Percentiles rank a stretch among this genome's conserved stretches.
Evolutionary conservation across 2,797 vertebrate species (phyloP).

Genomic region (Orestias chungarensis): DNA sequence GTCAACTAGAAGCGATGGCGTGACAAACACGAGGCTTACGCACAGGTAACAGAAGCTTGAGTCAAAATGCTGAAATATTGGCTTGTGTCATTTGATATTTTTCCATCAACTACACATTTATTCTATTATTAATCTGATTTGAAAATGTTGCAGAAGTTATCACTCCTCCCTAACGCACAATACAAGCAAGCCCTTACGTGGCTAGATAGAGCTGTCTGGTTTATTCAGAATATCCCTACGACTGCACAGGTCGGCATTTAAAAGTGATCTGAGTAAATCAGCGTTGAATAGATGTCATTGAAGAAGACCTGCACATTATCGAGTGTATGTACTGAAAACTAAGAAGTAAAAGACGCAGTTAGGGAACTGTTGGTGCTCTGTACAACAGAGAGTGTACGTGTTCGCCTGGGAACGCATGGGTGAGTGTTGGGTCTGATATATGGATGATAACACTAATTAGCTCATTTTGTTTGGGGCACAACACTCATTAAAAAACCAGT

Average conservation of each 20-base stretch:
- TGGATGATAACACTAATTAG: slow-evolving; percentile 88
- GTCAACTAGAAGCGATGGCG: slow-evolving; percentile 75
- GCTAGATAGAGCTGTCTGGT: slow-evolving; percentile 15
- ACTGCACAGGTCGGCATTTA: slow-evolving; percentile 22
- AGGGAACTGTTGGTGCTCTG: slow-evolving; percentile 34
- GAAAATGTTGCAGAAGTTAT: slow-evolving; percentile 75
- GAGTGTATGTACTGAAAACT: slow-evolving; percentile 12
- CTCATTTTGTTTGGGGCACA: slow-evolving; percentile 88
- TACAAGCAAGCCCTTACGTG: slow-evolving; percentile 64
- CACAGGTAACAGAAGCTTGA: slow-evolving; percentile 72
- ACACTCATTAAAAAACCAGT: slow-evolving; percentile 88
- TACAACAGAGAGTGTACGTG: slow-evolving; percentile 57
- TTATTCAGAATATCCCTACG: background rate
- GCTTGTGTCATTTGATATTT: slow-evolving; percentile 56
- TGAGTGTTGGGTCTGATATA: slow-evolving; percentile 83
- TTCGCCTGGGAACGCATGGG: slow-evolving; percentile 56
- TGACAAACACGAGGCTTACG: slow-evolving; percentile 79
- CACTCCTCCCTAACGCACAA: slow-evolving; percentile 64
- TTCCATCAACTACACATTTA: slow-evolving; percentile 42
- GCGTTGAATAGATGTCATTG: slow-evolving; percentile 9
- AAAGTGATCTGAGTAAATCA: slow-evolving; percentile 18
- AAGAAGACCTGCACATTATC: background rate
- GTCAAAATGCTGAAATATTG: slow-evolving; percentile 73
- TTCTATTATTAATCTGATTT: slow-evolving; percentile 71
- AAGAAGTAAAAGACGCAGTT: slow-evolving; percentile 11